These are phyloP conservation scores for Macrotus californicus DNA, from an alignment of 2,113 vertebrate genomes.

Conservation along the genomic window DNA sequence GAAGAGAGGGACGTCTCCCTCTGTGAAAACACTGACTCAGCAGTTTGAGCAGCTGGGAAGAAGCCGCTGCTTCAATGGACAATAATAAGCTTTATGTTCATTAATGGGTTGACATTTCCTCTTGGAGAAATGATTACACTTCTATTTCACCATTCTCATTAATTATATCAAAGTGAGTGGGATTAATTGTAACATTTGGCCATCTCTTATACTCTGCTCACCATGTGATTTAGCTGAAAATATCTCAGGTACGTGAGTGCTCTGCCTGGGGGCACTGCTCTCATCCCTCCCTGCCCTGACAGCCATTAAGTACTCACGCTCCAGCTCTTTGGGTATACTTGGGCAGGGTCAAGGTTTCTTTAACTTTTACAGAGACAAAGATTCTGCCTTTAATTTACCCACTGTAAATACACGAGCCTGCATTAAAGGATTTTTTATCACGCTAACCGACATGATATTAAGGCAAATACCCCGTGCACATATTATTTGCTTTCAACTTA, in stretches of 20 bases:
- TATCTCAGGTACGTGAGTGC: neutral
- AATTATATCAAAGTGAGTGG: neutral
- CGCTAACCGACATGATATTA: constrained; percentile 4
- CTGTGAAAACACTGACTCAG: neutral
- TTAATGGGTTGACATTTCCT: constrained; percentile 32
- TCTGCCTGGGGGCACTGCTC: neutral
- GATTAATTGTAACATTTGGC: neutral
- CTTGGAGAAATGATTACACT: neutral
- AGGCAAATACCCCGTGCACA: neutral
- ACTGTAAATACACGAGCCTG: neutral
- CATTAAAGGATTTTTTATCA: neutral
- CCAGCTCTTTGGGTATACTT: neutral
- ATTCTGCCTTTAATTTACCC: neutral
- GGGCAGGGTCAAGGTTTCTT: neutral
- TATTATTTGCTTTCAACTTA: neutral
- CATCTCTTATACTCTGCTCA: neutral
- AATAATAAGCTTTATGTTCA: neutral
- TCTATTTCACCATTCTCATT: constrained; percentile 23
- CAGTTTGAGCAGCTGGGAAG: neutral
- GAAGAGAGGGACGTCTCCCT: neutral
- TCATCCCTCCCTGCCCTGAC: accelerated
- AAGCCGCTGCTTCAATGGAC: neutral
- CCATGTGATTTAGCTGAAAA: neutral
- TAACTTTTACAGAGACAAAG: neutral
- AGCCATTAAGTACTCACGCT: neutral